Base-by-base conservation (phyloP, 2,797 vertebrate species). In the Tokudaia muenninki region DNA sequence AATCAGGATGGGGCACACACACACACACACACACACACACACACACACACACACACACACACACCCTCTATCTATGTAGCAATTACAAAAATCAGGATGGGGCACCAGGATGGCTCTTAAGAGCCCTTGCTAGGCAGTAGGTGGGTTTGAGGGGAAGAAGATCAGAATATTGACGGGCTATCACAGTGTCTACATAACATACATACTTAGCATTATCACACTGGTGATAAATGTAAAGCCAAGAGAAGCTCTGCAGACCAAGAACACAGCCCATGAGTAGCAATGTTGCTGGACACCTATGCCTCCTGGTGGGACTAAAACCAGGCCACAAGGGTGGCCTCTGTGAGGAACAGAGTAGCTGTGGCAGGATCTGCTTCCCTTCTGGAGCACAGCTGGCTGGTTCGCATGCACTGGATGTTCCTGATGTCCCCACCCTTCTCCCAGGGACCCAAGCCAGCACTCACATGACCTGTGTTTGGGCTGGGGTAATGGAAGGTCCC, bases 321-420 rank as follows among this genome's bases (percentile, higher is more conserved):
- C 9, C 11, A 19, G 55, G 79, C 44, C 50, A 47, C 5, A 17
- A 5, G 11, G 22, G 31, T 11, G 44, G 41, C 24, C 50, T 83
- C 50, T 2, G 55, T n/a, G 67, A 29, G 52, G 44, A 75, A 1
- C 0, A 14, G 9, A 16, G 16, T 17, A 8, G 11, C 5, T 1
- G 26, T 63, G 79, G 74, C 80, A 83, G 72, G 57, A 50, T 3
- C 57, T 13, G 14, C 10, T 37, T 67, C n/a, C 16, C 89, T 87
- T 61, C 47, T 59, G 41, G 26, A 13, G 22, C 8, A 6, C 1
- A 0, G 87, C 84, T 41, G 19, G 22, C 91, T 7, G 29, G 52
- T 37, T 61, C 0, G 3, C 0, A 0, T 0, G 1, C 7, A 5
- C 21, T 29, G 17, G 47, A 17, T 5, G 2, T n/a, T 55, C 13